Evolutionary conservation across 2,113 vertebrate species (phyloP).

Genomic region (mouse (Mus musculus)): DNA sequence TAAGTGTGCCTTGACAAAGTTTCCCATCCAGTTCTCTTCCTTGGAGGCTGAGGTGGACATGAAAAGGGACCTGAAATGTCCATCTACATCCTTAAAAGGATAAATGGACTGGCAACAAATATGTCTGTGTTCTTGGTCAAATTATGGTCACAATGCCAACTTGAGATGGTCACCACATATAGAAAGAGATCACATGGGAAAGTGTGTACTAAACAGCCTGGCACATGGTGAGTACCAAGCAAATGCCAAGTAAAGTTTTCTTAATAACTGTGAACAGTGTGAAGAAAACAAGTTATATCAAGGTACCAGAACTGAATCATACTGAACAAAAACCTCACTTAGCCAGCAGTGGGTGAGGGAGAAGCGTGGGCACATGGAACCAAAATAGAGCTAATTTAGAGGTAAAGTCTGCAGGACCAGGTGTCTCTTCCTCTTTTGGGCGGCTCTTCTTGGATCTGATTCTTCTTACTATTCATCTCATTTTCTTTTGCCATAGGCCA

Average conservation of each 20-base stretch:
- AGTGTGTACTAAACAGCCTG: neutral
- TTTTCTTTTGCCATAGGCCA: neutral
- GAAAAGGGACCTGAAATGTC: neutral
- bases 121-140: conserved; percentile 12
- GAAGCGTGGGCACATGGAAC: neutral
- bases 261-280: neutral
- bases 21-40: conserved; percentile 44
- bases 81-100: neutral
- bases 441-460: neutral
- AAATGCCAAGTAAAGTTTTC: neutral
- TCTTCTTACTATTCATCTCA: neutral
- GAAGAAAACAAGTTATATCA: neutral
- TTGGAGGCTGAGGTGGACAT: neutral
- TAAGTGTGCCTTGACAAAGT: conserved; percentile 64
- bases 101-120: neutral
- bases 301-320: neutral
- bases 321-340: neutral
- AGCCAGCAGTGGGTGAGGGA: neutral
- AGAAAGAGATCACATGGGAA: neutral
- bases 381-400: neutral
- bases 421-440: neutral
- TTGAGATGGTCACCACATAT: neutral
- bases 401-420: neutral
- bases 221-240: neutral
- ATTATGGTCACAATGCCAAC: conserved; percentile 26